Base-by-base conservation (phyloP, 2,113 vertebrate species). In the Ptilorrhoa leucosticta region DNA sequence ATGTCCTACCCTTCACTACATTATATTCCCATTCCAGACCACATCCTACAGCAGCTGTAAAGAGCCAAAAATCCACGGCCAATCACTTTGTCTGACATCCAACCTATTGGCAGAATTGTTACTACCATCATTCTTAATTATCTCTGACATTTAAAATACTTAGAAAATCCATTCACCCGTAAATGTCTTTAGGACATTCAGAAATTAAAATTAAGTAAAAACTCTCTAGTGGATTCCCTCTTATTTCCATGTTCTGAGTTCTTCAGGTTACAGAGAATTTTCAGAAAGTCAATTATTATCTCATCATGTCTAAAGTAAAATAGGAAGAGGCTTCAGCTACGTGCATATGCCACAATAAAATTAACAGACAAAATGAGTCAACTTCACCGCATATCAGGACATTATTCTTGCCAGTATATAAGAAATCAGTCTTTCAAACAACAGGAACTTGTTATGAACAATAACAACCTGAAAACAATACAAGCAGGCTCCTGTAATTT, bases 401-500 rank as follows among this genome's bases (percentile, higher is more conserved):
- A 64, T 77, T 48, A 90, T n/a, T 94, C 75, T 26, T 88, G 64
- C 39, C 60, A 85, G 15, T n/a, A 76, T 56, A 86, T 51, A 91
- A 88, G 35, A 65, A 91, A 69, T 33, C 47, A 73, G 71, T 83
- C 56, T 63, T 93, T 81, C n/a, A 93, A 90, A 86, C 70, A 94
- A 96, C 81, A 88, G 90, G 87, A 95, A 94, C 68, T 85, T 94
- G 68, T 54, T 77, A 86, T 30, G 50, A 91, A 94, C 47, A 96
- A 65, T 90, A 95, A 88, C 75, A 96, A 91, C 44, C 51, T 81
- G 76, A 91, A 95, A 90, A 96, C 84, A 96, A 90, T 94, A 94
- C 47, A 90, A 58, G 66, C 53, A 90, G 45, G 54, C 70, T 79
- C 54, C 78, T 83, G 37, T n/a, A 85, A 90, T 73, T 94, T 93